Conservation (phyloP, 1,140 invertebrate genomes). For the Calliphora vicina region DNA sequence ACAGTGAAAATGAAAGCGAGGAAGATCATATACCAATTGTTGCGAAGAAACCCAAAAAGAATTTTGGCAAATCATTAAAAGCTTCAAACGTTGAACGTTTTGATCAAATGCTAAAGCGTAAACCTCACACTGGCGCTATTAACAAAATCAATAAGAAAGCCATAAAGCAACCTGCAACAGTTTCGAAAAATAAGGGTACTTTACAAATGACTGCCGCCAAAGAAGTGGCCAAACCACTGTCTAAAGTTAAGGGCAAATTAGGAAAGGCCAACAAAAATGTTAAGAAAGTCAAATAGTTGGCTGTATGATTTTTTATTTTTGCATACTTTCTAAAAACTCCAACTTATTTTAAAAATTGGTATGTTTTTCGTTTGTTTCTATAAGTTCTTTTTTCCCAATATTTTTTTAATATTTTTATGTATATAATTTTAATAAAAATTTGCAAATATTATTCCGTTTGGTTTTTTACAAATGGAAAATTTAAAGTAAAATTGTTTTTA, state of each 20-base stretch:
- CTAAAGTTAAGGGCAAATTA: slow-evolving; percentile 38
- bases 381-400: background rate
- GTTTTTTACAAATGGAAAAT: background rate
- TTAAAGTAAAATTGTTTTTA: background rate
- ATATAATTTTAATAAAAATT: background rate
- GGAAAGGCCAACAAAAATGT: background rate
- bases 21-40: background rate
- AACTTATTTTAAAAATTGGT: too few species aligned
- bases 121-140: slow-evolving; percentile 49
- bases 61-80: slow-evolving; percentile 28
- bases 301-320: too few species aligned
- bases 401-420: slow-evolving; percentile 7
- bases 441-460: background rate
- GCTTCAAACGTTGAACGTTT: slow-evolving; percentile 38
- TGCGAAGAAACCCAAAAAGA: slow-evolving; percentile 35
- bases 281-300: slow-evolving; percentile 19
- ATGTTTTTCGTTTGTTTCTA: background rate
- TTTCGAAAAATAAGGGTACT: slow-evolving; percentile 33
- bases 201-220: slow-evolving; percentile 52
- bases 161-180: slow-evolving; percentile 39
- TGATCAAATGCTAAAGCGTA: slow-evolving; percentile 49
- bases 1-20: slow-evolving; percentile 29
- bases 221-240: slow-evolving; percentile 47
- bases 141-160: slow-evolving; percentile 48
- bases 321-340: too few species aligned